These are phyloP conservation scores for Cephus nigrinus DNA, from an alignment of 2,888 invertebrate genomes.

Conservation along the genomic window DNA sequence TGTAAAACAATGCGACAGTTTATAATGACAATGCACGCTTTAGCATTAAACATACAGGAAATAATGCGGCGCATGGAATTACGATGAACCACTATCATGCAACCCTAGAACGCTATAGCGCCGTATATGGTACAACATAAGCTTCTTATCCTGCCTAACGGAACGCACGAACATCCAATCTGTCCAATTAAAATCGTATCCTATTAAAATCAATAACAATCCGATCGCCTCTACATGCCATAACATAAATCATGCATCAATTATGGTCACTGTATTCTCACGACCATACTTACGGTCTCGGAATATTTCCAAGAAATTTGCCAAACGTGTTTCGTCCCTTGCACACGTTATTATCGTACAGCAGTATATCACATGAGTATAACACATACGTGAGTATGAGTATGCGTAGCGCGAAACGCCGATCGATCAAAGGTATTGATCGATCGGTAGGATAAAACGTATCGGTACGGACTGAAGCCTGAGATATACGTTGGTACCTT, in stretches of 20 bases:
- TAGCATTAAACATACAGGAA: background rate
- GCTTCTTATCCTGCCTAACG: constrained; percentile 17
- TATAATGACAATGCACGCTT: background rate
- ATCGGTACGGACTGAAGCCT: background rate
- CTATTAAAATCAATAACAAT: constrained; percentile 11
- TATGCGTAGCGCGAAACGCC: background rate
- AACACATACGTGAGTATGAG: constrained; percentile 5
- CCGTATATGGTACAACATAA: constrained; percentile 10
- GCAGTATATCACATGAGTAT: background rate
- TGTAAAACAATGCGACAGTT: background rate
- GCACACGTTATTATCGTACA: background rate
- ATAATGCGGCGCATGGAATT: background rate
- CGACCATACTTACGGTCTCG: background rate
- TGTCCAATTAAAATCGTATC: constrained; percentile 27
- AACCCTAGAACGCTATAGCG: background rate
- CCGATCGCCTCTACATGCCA: background rate
- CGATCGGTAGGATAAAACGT: background rate
- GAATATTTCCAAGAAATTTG: background rate
- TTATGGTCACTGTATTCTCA: constrained; percentile 6
- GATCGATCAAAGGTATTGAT: background rate
- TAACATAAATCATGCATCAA: constrained; percentile 6
- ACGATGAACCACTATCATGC: background rate
- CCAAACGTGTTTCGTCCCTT: background rate
- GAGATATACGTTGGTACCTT: background rate
- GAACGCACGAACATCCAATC: constrained; percentile 22